Percentiles rank a stretch among this genome's conserved stretches.
Conservation (phyloP, 2,113 vertebrate genomes). For the Plestiodon gilberti region DNA sequence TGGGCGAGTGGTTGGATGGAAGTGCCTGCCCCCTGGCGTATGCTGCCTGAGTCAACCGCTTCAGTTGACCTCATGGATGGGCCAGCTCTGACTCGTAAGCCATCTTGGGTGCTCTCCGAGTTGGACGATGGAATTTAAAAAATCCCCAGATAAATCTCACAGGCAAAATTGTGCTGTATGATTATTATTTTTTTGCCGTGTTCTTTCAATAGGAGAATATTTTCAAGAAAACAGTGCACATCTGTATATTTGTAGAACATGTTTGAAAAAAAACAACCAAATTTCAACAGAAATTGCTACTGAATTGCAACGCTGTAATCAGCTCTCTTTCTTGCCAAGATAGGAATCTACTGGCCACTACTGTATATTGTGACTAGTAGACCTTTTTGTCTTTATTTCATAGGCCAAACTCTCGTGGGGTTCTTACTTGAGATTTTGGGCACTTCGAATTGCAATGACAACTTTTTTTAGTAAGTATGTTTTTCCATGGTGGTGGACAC, state of each 20-base stretch:
- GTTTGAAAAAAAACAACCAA: background rate
- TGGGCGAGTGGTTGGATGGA: no score
- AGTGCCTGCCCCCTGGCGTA: no score
- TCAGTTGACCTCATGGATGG: background rate
- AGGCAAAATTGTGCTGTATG: background rate
- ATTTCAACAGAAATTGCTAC: background rate
- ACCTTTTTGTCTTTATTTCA: slow-evolving; percentile 16
- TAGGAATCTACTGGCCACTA: background rate
- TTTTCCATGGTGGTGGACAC: background rate
- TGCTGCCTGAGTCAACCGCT: no score
- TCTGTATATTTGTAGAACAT: background rate
- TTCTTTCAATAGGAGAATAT: background rate
- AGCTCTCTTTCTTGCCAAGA: background rate
- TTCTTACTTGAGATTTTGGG: slow-evolving; percentile 55
- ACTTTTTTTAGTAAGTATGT: slow-evolving; percentile 72
- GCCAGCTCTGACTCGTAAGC: background rate
- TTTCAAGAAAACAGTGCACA: background rate
- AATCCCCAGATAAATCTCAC: no score
- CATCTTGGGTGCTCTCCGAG: no score
- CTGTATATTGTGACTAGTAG: background rate
- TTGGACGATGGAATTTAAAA: no score
- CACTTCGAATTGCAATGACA: slow-evolving; percentile 58
- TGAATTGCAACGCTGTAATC: background rate
- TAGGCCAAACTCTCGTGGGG: slow-evolving; percentile 66
- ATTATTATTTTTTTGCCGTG: background rate